Conservation (phyloP, 2,888 invertebrate genomes). For the Spicauda simplicius region DNA sequence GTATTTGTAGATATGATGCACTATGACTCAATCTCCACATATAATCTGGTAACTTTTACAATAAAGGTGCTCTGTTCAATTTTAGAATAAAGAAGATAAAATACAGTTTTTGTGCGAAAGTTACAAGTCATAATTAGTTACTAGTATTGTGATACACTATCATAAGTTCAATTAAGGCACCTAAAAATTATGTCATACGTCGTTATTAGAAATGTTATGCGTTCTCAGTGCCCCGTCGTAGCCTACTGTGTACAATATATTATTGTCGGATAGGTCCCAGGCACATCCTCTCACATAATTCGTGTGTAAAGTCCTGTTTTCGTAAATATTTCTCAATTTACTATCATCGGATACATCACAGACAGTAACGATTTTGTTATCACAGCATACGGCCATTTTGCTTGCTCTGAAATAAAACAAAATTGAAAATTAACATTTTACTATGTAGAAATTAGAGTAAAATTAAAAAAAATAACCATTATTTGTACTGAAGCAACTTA, state of each 20-base stretch:
- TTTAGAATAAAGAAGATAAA: background rate
- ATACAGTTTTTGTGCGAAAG: slow-evolving; percentile 6
- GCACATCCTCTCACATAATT: slow-evolving; percentile 82
- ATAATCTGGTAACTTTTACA: too few relatives aligned
- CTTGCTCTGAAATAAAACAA: slow-evolving; percentile 59
- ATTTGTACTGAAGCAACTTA: too few relatives aligned
- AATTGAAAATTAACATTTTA: background rate
- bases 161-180: background rate
- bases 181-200: background rate
- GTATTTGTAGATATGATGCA: too few relatives aligned
- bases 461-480: too few relatives aligned
- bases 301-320: slow-evolving; percentile 64
- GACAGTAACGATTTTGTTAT: slow-evolving; percentile 73
- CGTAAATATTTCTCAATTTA: slow-evolving; percentile 57
- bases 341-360: slow-evolving; percentile 56
- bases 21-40: background rate
- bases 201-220: slow-evolving; percentile 56
- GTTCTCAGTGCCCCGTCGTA: slow-evolving; percentile 82
- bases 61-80: background rate
- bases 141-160: background rate
- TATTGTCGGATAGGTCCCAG: slow-evolving; percentile 71
- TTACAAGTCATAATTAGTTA: background rate
- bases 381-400: slow-evolving; percentile 73
- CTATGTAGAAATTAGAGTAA: too few relatives aligned
- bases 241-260: slow-evolving; percentile 80